These are phyloP conservation scores for Melieria crassipennis DNA, from an alignment of 2,888 invertebrate genomes.

Conservation along the genomic window DNA sequence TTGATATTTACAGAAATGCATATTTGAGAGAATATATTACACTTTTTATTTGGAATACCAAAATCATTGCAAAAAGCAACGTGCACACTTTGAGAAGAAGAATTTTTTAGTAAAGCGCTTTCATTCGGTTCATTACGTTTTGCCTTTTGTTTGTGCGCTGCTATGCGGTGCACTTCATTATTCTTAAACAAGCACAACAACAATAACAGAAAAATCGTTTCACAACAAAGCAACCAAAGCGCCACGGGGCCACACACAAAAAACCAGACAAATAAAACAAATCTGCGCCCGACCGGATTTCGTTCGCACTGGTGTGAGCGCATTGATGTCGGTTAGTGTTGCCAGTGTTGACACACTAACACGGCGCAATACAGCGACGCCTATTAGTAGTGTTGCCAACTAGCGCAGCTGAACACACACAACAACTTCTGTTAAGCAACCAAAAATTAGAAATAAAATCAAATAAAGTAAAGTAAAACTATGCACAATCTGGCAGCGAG, in stretches of 20 bases:
- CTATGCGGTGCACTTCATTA: neutral
- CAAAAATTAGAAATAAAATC: too few relatives aligned
- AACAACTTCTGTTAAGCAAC: too few relatives aligned
- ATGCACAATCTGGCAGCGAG: too few relatives aligned
- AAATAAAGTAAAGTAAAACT: too few relatives aligned
- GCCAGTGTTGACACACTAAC: neutral
- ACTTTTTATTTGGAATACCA: too few relatives aligned
- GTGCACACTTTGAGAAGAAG: neutral
- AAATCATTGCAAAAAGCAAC: too few relatives aligned
- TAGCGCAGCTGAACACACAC: neutral
- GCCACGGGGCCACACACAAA: neutral
- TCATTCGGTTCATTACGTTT: neutral
- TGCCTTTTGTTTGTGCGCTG: neutral
- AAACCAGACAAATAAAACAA: neutral
- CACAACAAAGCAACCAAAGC: neutral
- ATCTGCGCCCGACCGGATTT: neutral
- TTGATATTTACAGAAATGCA: too few relatives aligned
- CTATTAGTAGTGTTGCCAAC: neutral
- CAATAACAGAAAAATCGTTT: neutral
- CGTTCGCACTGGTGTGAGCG: neutral
- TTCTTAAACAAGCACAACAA: neutral
- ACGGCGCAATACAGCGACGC: neutral
- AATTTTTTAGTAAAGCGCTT: neutral
- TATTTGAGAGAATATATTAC: too few relatives aligned
- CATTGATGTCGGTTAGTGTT: neutral